Base-by-base conservation (phyloP, 2,888 invertebrate genomes). In the Alloscopus bannaensis region DNA sequence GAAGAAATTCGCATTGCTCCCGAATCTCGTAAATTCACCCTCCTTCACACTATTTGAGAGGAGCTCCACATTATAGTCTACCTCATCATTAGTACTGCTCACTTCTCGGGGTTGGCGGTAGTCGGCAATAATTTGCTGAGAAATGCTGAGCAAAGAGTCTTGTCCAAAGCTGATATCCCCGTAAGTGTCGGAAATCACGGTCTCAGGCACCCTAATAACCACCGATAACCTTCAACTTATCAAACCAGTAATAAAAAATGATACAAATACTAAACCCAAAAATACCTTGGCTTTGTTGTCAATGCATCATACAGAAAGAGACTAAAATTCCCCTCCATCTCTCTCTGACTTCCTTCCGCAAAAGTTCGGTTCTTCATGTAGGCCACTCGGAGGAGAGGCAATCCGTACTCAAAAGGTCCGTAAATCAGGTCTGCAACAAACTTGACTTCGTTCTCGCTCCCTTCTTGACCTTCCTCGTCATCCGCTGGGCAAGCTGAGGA, bases 101-200 rank as follows among this genome's bases (percentile, higher is more conserved):
- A n/a, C n/a, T n/a, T n/a, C n/a, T n/a, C n/a, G n/a, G n/a, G n/a
- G n/a, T n/a, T n/a, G n/a, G n/a, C n/a, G n/a, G n/a, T 73, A 65
- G 36, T 57, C 65, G 18, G 64, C 65, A 8, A 64, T 13, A 22
- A 65, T 65, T 73, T 65, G 55, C 28, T 64, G 64, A 0, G 42
- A 22, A 16, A 55, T 22, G 24, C 65, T 65, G 52, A 55, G 65
- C 24, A 65, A 20, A 0, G 64, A 65, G 1, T 18, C 22, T 29
- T 64, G 42, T 0, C 55, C 28, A 28, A 73, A 55, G n/a, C 52
- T 65, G 3, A 65, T 13, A 16, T 65, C 64, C 28, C 65, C 29
- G 8, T 65, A 22, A 29, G 22, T 42, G 11, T 73, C 73, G 0
- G 73, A 73, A 18, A 72, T 62, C 8, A 62, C 29, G 11, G 62